These are phyloP conservation scores for Coecobrya sp. DNA, from an alignment of 2,888 invertebrate species.

Conservation along the genomic window DNA sequence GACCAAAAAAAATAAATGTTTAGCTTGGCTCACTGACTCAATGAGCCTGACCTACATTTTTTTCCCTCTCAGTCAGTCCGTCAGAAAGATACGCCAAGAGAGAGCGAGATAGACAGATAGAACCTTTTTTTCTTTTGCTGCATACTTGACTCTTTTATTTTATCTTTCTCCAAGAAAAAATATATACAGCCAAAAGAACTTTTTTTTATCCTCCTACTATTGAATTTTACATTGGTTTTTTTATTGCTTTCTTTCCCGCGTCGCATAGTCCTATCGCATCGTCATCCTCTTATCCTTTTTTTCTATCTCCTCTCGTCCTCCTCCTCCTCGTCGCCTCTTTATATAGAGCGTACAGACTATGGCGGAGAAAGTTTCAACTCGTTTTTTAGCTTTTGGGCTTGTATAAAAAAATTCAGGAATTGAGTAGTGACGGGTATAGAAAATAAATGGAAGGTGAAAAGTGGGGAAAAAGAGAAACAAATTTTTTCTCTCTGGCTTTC, in stretches of 20 bases:
- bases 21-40: conserved; percentile 36
- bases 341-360: neutral
- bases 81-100: neutral
- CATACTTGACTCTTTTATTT: neutral
- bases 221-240: conserved; percentile 49
- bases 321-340: neutral
- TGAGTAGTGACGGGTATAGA: conserved; percentile 30
- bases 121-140: neutral
- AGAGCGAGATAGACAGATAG: neutral
- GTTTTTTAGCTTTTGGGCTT: too few relatives aligned
- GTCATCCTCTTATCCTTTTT: neutral
- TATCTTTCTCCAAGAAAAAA: neutral
- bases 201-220: conserved; percentile 19
- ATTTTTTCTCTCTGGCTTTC: neutral
- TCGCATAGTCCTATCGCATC: neutral
- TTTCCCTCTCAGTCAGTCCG: conserved; percentile 24
- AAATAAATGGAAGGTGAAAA: neutral
- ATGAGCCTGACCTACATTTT: conserved; percentile 68
- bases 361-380: too few relatives aligned
- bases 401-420: too few relatives aligned
- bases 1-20: conserved; percentile 21
- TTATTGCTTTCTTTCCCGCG: conserved; percentile 26
- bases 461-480: neutral
- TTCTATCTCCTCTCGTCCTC: neutral
- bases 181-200: conserved; percentile 2